Base-by-base conservation (phyloP, 2,797 vertebrate species). In the Poeciliopsis gracilis region DNA sequence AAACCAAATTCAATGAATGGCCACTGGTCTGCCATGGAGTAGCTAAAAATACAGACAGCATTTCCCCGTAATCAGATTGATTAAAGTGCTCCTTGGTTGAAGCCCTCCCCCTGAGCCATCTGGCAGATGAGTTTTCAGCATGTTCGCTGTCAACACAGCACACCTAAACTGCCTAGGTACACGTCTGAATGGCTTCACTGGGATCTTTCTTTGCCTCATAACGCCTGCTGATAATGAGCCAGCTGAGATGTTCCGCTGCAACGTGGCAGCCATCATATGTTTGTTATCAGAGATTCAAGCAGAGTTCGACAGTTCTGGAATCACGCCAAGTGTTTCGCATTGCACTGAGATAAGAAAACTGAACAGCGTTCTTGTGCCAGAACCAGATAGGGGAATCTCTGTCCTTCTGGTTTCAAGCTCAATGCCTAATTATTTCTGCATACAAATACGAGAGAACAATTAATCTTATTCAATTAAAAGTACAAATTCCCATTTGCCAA, bases 11-110 rank as follows among this genome's bases (percentile, higher is more conserved):
- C 93, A 93, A 94, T 93, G 93, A 94, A 93, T 93, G 92, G 85
- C 86, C 83, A 89, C 86, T 88, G 91, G 86, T 61, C 90, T 90
- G 90, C 87, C 86, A 78, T 87, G 84, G 87, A 91, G 93, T 73
- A 82, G 94, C 94, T 95, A 95, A 95, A 95, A 95, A 95, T 95
- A 95, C 92, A 92, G 87, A 80, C 91, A 89, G 90, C 93, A 95
- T 95, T 94, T 94, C 92, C 92, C 93, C 90, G 87, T 94, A 95
- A 95, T 95, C 93, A 94, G 91, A 95, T 95, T 95, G 94, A 94
- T 95, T 93, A 93, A 94, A 94, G 91, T 94, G 86, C 88, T 92
- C 93, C 85, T 59, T 91, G 91, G 89, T 87, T 90, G 88, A 90
- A 83, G 88, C 90, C 92, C 91, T 87, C 89, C 92, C 88, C 84